Conservation (phyloP, 2,113 vertebrate species). For the Chinchilla lanigera region DNA sequence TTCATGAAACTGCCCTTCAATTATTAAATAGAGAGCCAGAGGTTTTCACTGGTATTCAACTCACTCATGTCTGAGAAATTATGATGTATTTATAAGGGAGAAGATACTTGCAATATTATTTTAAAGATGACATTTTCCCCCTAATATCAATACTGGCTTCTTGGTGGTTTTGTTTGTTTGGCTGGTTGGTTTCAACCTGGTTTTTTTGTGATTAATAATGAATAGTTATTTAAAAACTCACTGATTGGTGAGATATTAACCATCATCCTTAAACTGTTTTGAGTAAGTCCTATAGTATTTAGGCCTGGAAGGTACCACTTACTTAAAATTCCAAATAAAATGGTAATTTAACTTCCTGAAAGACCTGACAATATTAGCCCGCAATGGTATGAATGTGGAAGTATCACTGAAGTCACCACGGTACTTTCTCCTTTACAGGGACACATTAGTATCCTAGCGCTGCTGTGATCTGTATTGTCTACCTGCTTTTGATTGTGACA, state of each 20-base stretch:
- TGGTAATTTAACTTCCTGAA: constrained; percentile 18
- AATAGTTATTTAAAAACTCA: background rate
- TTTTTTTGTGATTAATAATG: background rate
- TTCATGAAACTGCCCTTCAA: background rate
- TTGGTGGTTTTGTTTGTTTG: background rate
- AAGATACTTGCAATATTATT: background rate
- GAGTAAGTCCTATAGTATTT: background rate
- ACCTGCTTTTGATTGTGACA: background rate
- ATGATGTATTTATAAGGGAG: background rate
- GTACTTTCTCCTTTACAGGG: background rate
- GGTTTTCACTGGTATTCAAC: background rate
- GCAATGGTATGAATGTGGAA: background rate
- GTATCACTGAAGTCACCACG: background rate
- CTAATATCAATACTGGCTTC: background rate
- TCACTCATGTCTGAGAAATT: constrained; percentile 26
- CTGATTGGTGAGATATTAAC: background rate
- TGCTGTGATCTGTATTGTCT: background rate
- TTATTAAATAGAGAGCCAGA: background rate
- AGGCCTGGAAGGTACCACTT: background rate
- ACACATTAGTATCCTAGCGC: background rate
- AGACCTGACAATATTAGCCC: background rate
- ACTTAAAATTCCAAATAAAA: constrained; percentile 20
- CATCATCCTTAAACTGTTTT: background rate
- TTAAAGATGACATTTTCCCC: background rate
- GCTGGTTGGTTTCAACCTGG: background rate